phyloP scores from a whole-genome alignment of 2,888 invertebrate species.

The Andrena trimmerana region DNA sequence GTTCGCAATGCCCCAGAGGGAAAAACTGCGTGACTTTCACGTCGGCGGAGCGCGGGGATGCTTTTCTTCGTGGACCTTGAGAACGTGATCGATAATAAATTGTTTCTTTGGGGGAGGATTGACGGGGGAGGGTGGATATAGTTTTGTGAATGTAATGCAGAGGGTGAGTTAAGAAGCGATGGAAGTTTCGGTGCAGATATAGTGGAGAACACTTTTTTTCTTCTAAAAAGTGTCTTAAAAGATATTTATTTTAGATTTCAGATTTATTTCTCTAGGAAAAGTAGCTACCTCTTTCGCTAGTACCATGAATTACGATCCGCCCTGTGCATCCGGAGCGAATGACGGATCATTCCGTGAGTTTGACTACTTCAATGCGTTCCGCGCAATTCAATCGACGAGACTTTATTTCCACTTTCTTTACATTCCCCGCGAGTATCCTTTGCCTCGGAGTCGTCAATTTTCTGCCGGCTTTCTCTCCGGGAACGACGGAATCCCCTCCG shows the following conservation, averaged over 20 bases:
- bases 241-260: no score
- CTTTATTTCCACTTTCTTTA: background rate
- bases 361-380: background rate
- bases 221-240: no score
- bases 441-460: background rate
- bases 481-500: background rate
- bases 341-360: background rate
- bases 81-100: constrained; percentile 21
- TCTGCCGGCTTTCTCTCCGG: background rate
- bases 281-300: background rate
- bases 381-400: background rate
- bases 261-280: background rate
- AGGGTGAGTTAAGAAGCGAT: no score
- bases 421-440: background rate
- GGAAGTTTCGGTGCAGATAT: no score
- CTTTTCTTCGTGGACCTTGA: background rate
- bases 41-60: background rate
- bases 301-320: background rate
- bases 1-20: background rate
- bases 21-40: constrained; percentile 29
- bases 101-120: constrained; percentile 4
- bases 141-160: background rate
- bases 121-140: background rate
- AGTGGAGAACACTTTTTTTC: no score
- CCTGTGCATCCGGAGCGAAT: background rate